Evolutionary conservation across 2,888 invertebrate genomes (phyloP).

Genomic region (Plagodis dolabraria): DNA sequence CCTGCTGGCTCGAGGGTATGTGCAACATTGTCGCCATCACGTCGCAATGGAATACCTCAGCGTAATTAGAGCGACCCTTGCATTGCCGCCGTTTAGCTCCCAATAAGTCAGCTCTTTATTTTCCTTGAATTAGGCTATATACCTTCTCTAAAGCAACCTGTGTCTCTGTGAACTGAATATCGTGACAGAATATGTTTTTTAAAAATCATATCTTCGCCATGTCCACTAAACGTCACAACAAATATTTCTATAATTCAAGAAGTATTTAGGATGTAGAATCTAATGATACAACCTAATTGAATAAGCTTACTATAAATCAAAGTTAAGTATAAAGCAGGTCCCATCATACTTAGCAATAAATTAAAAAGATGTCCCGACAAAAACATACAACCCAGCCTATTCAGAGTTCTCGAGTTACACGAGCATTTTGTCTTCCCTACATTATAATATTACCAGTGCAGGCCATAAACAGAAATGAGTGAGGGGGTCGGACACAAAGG

Average conservation of each 20-base stretch:
- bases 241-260: too few relatives aligned
- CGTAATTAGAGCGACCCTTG: slow-evolving; percentile 2
- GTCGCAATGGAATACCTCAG: slow-evolving; percentile 1
- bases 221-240: too few relatives aligned
- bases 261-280: too few relatives aligned
- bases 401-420: slow-evolving; percentile 19
- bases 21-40: slow-evolving; percentile 9
- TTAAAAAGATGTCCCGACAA: slow-evolving; percentile 19
- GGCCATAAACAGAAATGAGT: slow-evolving; percentile 17
- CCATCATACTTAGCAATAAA: slow-evolving; percentile 18
- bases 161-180: not conserved
- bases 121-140: slow-evolving; percentile 9
- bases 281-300: too few relatives aligned
- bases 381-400: slow-evolving; percentile 14
- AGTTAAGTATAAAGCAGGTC: slow-evolving; percentile 5
- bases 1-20: not conserved
- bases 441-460: slow-evolving; percentile 15
- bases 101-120: slow-evolving; percentile 6
- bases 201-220: too few relatives aligned
- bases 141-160: not conserved
- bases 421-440: slow-evolving; percentile 17
- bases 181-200: not conserved
- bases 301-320: not conserved
- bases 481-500: slow-evolving; percentile 11
- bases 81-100: slow-evolving; percentile 1